A percentile compares a stretch with the other conserved stretches of the same genome.
Evolutionary conservation across 2,888 invertebrate species (phyloP).

Genomic region (Theristus sp.): DNA sequence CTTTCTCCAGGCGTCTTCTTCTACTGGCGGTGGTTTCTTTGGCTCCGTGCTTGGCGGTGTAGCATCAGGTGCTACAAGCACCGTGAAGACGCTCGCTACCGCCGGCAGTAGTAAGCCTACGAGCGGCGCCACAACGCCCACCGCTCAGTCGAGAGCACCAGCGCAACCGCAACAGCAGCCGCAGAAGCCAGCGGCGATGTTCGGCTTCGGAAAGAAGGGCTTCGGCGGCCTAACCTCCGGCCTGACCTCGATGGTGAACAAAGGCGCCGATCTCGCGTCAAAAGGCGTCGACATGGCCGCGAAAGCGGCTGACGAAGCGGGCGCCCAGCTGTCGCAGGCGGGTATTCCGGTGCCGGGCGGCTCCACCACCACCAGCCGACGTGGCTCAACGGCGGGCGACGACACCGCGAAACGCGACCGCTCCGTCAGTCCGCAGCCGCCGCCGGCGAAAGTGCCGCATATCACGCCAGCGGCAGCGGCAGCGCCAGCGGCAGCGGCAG

Average conservation of each 20-base stretch:
- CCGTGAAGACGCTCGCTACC: too few species aligned
- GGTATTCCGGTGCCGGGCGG: not conserved
- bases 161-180: not conserved
- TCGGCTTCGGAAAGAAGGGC: not conserved
- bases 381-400: not conserved
- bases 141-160: too few species aligned
- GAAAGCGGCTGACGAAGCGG: not conserved
- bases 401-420: not conserved
- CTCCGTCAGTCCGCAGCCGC: not conserved
- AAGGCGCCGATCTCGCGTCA: not conserved
- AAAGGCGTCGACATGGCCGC: not conserved
- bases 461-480: not conserved
- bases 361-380: not conserved
- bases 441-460: not conserved
- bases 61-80: too few species aligned
- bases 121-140: too few species aligned
- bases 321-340: not conserved
- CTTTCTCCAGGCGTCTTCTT: not conserved
- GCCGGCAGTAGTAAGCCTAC: too few species aligned
- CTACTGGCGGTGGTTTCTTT: not conserved
- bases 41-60: not conserved
- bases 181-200: too few species aligned
- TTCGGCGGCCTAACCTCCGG: not conserved
- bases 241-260: not conserved
- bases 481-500: not conserved